Conservation (phyloP, 2,113 vertebrate species). For the Trogon surrucura region DNA sequence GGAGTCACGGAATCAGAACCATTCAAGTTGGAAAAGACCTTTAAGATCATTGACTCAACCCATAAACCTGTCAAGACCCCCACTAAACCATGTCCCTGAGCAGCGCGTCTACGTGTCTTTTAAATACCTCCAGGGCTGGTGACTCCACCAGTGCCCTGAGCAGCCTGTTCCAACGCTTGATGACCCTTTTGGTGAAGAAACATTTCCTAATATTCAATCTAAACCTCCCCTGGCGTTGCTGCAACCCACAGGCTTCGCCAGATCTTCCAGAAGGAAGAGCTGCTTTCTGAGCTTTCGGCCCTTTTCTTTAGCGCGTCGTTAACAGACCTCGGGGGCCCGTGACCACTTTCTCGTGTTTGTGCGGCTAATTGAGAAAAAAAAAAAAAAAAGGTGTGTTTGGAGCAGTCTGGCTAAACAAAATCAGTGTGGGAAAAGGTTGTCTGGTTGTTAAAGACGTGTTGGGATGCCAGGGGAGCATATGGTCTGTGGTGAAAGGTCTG, state of each 20-base stretch:
- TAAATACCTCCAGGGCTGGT: neutral
- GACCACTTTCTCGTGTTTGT: neutral
- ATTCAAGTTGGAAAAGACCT: neutral
- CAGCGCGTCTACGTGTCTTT: fast-evolving
- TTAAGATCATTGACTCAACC: fast-evolving
- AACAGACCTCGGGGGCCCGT: neutral
- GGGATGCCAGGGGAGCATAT: constrained; percentile 53
- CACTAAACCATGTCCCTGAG: too few relatives aligned
- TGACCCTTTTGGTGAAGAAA: neutral
- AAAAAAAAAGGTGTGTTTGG: constrained; percentile 1
- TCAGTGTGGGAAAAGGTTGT: constrained; percentile 15
- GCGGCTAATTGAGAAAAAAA: neutral
- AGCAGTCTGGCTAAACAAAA: constrained; percentile 28
- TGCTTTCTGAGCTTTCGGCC: neutral
- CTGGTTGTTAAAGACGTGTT: neutral
- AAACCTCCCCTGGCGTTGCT: fast-evolving
- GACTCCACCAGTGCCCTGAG: neutral
- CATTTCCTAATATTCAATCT: fast-evolving
- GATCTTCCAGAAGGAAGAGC: neutral
- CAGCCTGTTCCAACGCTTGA: neutral
- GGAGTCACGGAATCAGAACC: neutral
- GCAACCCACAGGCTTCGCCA: neutral
- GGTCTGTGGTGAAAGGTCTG: constrained; percentile 25
- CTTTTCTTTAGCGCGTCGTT: neutral
- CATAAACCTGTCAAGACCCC: neutral